Evolutionary conservation across 2,888 invertebrate genomes (phyloP).

Genomic region (Flexamia atlantica): DNA sequence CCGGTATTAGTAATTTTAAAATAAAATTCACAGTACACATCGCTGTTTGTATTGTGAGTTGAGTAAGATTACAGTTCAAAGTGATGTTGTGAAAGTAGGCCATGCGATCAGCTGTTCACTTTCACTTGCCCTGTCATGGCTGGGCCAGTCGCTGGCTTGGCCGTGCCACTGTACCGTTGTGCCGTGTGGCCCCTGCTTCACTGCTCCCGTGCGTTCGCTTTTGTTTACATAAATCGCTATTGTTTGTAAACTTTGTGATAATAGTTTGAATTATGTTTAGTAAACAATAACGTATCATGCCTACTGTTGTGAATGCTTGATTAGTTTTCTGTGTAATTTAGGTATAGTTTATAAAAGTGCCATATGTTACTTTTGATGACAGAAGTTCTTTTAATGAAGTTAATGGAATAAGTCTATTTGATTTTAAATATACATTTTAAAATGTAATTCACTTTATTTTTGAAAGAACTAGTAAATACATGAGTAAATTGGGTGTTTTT

Average conservation of each 20-base stretch:
- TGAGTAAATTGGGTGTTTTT: no score
- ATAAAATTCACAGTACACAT: background rate
- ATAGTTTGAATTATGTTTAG: background rate
- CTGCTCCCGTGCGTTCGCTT: background rate
- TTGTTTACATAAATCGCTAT: constrained; percentile 5
- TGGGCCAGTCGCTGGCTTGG: background rate
- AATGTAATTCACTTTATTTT: no score
- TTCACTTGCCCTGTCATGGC: constrained; percentile 21
- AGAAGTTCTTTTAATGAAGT: no score
- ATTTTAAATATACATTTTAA: no score
- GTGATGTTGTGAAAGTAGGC: constrained; percentile 39
- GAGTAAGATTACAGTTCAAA: constrained; percentile 4
- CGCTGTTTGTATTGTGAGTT: background rate
- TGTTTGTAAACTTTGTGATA: constrained; percentile 5
- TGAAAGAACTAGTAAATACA: no score
- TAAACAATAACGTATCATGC: background rate
- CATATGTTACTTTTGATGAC: constrained; percentile 4
- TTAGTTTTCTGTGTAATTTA: background rate
- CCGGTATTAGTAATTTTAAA: background rate
- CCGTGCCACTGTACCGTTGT: background rate
- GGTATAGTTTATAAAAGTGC: background rate
- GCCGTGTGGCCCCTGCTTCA: background rate
- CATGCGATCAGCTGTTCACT: constrained; percentile 39
- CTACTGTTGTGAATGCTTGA: background rate
- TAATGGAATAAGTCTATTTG: no score